These are phyloP conservation scores for Eueremaeus valkanovi DNA, from an alignment of 2,888 invertebrate genomes.

Conservation along the genomic window DNA sequence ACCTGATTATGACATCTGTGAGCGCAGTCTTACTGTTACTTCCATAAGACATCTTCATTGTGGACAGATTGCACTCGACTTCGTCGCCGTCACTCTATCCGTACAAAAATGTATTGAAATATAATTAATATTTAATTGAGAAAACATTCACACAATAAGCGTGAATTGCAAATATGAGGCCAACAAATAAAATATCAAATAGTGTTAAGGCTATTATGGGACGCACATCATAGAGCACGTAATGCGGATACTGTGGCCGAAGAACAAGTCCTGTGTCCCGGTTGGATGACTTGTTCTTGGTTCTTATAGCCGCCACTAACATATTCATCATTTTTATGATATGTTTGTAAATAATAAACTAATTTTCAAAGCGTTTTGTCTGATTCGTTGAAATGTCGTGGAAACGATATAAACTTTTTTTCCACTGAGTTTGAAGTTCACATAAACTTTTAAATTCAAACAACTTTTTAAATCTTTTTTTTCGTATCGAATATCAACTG, in stretches of 20 bases:
- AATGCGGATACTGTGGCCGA: conserved; percentile 22
- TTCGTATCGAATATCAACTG: too few relatives aligned
- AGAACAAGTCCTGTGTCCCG: not conserved
- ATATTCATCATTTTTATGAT: conserved; percentile 27
- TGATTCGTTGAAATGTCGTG: too few relatives aligned
- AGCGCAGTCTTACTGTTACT: conserved; percentile 13
- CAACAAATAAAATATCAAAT: not conserved
- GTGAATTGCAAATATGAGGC: not conserved
- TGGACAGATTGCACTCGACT: conserved; percentile 20
- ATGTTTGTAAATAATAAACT: too few relatives aligned
- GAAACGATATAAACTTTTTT: too few relatives aligned
- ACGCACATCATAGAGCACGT: conserved; percentile 27
- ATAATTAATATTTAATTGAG: not conserved
- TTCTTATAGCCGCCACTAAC: conserved; percentile 10
- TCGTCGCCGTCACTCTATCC: conserved; percentile 31
- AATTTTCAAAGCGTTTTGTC: too few relatives aligned
- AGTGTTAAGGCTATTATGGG: not conserved
- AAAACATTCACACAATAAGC: not conserved
- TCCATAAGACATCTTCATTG: conserved; percentile 31
- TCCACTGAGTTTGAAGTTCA: too few relatives aligned
- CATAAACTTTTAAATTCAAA: too few relatives aligned
- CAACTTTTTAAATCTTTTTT: too few relatives aligned
- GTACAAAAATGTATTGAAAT: not conserved
- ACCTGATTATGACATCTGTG: not conserved
- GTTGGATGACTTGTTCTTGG: not conserved